phyloP scores from a whole-genome alignment of 1,140 invertebrate genomes.

The Plectrocnemia conspersa region DNA sequence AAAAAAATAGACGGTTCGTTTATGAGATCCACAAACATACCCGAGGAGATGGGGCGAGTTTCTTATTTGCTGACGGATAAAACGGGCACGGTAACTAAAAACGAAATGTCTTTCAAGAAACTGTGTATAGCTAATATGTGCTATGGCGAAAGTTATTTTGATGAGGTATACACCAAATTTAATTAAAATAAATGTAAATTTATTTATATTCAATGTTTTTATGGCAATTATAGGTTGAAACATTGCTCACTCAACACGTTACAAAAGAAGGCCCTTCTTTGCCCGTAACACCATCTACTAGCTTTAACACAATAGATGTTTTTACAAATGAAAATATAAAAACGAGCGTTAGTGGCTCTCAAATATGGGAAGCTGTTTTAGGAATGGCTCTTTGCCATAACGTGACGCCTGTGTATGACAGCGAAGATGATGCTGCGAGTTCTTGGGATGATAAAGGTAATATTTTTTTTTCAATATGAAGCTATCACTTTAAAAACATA shows the following conservation, averaged over 20 bases:
- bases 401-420: conserved; percentile 95
- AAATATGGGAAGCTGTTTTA: conserved; percentile 87
- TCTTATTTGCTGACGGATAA: conserved; percentile 96
- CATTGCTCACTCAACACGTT: conserved; percentile 45
- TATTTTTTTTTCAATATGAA: too few relatives aligned
- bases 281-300: conserved; percentile 36
- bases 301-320: neutral
- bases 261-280: conserved; percentile 44
- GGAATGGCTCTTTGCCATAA: conserved; percentile 97
- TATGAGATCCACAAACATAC: conserved; percentile 97
- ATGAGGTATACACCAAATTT: conserved; percentile 65
- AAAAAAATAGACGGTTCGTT: conserved; percentile 89
- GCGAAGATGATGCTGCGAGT: conserved; percentile 41
- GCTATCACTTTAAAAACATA: neutral
- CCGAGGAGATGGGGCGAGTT: conserved; percentile 96
- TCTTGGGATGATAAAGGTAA: conserved; percentile 27
- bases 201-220: conserved; percentile 6
- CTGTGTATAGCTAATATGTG: conserved; percentile 87
- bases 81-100: conserved; percentile 97
- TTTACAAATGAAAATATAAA: conserved; percentile 22
- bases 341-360: conserved; percentile 37
- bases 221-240: conserved; percentile 41
- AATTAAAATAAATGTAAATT: conserved; percentile 36
- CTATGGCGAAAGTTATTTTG: conserved; percentile 82
- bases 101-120: conserved; percentile 98